A percentile compares a stretch with the other conserved stretches of the same genome.
Conservation (phyloP, 2,888 invertebrate genomes). For the Chromoteleia sp. region DNA sequence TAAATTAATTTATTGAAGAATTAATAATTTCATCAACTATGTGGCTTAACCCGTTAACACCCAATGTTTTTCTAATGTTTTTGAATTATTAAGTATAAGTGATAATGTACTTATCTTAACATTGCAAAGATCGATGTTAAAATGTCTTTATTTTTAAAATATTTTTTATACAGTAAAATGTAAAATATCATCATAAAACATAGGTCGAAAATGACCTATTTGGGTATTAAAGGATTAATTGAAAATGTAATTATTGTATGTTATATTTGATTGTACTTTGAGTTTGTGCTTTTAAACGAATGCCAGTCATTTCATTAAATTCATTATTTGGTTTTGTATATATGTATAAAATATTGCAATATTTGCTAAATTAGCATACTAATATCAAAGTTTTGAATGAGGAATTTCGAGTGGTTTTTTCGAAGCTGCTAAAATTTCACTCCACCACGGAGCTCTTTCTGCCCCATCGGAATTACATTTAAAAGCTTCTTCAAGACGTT, state of each 20-base stretch:
- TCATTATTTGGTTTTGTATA: conserved; percentile 40
- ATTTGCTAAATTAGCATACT: conserved; percentile 18
- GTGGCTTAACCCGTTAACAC: too few relatives aligned
- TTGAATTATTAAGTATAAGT: too few relatives aligned
- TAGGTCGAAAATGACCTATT: too few relatives aligned
- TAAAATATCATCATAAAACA: conserved; percentile 38
- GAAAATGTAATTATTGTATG: not conserved
- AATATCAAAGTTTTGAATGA: conserved; percentile 78
- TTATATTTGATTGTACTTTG: conserved; percentile 62
- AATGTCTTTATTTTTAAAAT: too few relatives aligned
- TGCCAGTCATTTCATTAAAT: conserved; percentile 31
- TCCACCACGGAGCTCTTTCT: conserved; percentile 91
- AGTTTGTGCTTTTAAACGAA: conserved; percentile 49
- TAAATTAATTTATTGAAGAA: too few relatives aligned
- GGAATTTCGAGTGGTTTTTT: conserved; percentile 75
- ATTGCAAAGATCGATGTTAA: too few relatives aligned
- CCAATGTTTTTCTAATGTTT: too few relatives aligned
- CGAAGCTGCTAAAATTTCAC: conserved; percentile 85
- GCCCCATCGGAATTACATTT: conserved; percentile 89
- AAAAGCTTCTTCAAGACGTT: conserved; percentile 90
- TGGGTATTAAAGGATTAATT: not conserved
- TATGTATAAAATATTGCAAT: conserved; percentile 42
- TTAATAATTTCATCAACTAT: too few relatives aligned
- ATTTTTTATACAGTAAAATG: too few relatives aligned
- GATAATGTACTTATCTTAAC: too few relatives aligned